Evolutionary conservation across 2,888 invertebrate species (phyloP).

Genomic region (Apotomis turbidana): DNA sequence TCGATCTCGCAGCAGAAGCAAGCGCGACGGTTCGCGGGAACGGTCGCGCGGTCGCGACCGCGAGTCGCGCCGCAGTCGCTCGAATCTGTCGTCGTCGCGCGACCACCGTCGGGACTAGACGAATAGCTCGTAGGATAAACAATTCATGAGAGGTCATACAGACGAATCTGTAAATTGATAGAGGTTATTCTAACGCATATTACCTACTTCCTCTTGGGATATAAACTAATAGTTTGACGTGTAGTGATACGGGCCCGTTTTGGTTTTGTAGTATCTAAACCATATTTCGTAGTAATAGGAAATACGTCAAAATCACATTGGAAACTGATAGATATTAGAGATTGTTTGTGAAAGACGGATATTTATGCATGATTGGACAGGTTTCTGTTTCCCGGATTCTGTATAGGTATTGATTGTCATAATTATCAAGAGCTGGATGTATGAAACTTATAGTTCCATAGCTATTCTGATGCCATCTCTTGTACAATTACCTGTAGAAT

Average conservation of each 20-base stretch:
- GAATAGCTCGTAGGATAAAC: neutral
- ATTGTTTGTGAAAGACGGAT: slow-evolving; percentile 2
- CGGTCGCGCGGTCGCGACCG: slow-evolving; percentile 45
- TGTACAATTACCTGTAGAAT: neutral
- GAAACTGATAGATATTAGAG: slow-evolving; percentile 6
- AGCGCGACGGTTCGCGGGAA: slow-evolving; percentile 64
- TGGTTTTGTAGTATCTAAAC: slow-evolving; percentile 5
- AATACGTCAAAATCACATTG: slow-evolving; percentile 27
- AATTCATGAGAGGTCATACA: slow-evolving; percentile 9
- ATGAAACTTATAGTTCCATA: neutral
- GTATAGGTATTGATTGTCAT: neutral
- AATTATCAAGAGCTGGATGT: neutral
- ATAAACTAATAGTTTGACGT: neutral
- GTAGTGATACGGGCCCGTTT: neutral
- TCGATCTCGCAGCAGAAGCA: slow-evolving; percentile 68
- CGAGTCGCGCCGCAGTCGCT: slow-evolving; percentile 67
- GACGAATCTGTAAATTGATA: slow-evolving; percentile 11
- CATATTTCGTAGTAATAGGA: slow-evolving; percentile 4
- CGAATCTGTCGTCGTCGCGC: slow-evolving; percentile 69
- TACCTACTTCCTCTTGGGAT: neutral
- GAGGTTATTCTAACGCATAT: neutral
- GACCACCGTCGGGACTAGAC: slow-evolving; percentile 71
- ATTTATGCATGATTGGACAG: neutral
- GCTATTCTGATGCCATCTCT: neutral
- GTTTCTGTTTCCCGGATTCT: neutral